Conservation (phyloP, 2,113 vertebrate genomes). For the Pungitius pungitius region DNA sequence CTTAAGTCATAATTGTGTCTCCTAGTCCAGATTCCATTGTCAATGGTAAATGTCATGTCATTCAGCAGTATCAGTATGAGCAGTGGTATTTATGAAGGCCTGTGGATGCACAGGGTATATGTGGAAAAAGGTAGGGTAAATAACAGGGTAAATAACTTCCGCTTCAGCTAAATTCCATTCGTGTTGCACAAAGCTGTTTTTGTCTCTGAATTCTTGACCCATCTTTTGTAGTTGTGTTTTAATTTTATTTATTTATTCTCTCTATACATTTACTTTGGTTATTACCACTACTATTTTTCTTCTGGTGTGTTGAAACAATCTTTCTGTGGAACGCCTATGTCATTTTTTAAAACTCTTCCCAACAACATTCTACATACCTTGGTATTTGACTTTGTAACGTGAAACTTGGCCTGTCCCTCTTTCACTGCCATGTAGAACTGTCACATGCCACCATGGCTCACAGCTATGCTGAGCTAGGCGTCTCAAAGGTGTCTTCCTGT, state of each 20-base stretch:
- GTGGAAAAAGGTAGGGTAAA: neutral
- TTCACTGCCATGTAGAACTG: neutral
- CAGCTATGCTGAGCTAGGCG: neutral
- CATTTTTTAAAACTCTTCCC: slow-evolving; percentile 4
- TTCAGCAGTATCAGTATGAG: neutral
- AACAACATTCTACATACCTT: slow-evolving; percentile 31
- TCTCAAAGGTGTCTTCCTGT: neutral
- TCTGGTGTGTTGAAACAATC: too few relatives aligned
- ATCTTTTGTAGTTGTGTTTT: neutral
- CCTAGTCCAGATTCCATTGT: neutral
- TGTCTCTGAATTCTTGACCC: neutral
- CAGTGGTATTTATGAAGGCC: neutral
- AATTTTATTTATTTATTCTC: neutral
- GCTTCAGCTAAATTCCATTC: neutral
- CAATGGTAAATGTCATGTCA: neutral
- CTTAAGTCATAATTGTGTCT: neutral
- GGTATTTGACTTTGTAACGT: neutral
- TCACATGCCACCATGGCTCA: neutral
- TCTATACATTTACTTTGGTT: neutral
- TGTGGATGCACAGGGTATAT: neutral
- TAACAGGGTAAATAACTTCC: neutral
- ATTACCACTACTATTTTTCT: neutral
- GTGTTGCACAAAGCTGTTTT: neutral
- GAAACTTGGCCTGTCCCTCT: neutral
- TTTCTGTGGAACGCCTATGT: neutral